Evolutionary conservation across 2,113 vertebrate species (phyloP).

Genomic region (Syngnathus scovelli): DNA sequence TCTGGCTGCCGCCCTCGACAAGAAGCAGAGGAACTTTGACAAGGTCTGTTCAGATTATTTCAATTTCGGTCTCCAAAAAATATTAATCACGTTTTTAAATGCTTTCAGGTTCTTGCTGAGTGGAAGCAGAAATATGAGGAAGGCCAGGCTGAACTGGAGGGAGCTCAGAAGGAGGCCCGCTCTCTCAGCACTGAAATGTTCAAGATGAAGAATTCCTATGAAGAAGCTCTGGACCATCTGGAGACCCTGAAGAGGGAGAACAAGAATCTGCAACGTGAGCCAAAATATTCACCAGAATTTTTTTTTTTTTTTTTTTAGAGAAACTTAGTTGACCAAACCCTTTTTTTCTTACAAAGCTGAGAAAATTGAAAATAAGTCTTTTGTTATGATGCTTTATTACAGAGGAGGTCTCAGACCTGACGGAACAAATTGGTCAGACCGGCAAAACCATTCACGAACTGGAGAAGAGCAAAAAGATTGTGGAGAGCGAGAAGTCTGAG

Average conservation of each 20-base stretch:
- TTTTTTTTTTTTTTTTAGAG: too few relatives aligned
- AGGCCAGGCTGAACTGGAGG: constrained; percentile 75
- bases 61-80: not conserved
- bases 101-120: constrained; percentile 73
- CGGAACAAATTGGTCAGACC: constrained; percentile 65
- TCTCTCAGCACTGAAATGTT: constrained; percentile 79
- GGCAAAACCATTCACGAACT: constrained; percentile 72
- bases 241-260: constrained; percentile 81
- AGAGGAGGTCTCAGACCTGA: constrained; percentile 71
- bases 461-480: constrained; percentile 65
- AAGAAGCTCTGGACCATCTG: constrained; percentile 80
- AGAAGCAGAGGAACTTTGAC: constrained; percentile 73
- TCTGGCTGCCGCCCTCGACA: constrained; percentile 65
- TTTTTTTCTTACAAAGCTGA: not conserved
- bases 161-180: constrained; percentile 73
- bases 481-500: constrained; percentile 64
- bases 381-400: constrained; percentile 3
- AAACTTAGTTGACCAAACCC: too few relatives aligned
- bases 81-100: not conserved
- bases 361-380: not conserved
- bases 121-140: constrained; percentile 81
- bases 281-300: not conserved
- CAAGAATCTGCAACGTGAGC: constrained; percentile 72
- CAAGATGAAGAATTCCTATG: constrained; percentile 81
- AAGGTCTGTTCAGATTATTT: constrained; percentile 42